These are phyloP conservation scores for Aphidoletes aphidimyza DNA, from an alignment of 2,888 invertebrate genomes.

Conservation along the genomic window DNA sequence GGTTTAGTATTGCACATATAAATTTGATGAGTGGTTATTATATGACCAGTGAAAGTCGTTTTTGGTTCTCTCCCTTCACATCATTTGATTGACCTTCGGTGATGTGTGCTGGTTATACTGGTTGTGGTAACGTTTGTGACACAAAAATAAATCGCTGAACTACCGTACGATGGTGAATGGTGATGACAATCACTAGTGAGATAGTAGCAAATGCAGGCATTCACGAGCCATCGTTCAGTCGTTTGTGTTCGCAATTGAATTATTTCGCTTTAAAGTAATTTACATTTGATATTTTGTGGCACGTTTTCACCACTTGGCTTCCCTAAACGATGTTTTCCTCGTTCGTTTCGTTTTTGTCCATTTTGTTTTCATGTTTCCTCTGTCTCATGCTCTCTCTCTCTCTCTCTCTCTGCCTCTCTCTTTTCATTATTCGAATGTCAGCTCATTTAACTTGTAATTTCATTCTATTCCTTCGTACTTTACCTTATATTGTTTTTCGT, in stretches of 20 bases:
- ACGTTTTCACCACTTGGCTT: not conserved
- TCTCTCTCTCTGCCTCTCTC: not conserved
- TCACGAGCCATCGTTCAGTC: not conserved
- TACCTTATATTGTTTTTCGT: not conserved
- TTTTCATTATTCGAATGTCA: too few relatives aligned
- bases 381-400: not conserved
- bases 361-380: not conserved
- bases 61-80: not conserved
- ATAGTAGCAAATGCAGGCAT: not conserved
- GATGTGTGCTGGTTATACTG: not conserved
- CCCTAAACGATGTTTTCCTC: too few relatives aligned
- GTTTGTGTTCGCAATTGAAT: not conserved
- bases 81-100: not conserved
- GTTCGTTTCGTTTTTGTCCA: too few relatives aligned
- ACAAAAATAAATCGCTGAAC: not conserved
- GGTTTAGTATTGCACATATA: constrained; percentile 1
- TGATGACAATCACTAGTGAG: not conserved
- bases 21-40: constrained; percentile 46
- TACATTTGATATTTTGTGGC: constrained; percentile 41
- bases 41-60: constrained; percentile 41
- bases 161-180: not conserved
- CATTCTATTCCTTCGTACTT: not conserved
- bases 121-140: not conserved
- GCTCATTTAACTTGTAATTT: too few relatives aligned
- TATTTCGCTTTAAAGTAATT: constrained; percentile 35